Evolutionary conservation across 2,113 vertebrate genomes (phyloP), one percentile per base, ranked within the genome.

Genomic region (Phrynosoma blainvillii): DNA sequence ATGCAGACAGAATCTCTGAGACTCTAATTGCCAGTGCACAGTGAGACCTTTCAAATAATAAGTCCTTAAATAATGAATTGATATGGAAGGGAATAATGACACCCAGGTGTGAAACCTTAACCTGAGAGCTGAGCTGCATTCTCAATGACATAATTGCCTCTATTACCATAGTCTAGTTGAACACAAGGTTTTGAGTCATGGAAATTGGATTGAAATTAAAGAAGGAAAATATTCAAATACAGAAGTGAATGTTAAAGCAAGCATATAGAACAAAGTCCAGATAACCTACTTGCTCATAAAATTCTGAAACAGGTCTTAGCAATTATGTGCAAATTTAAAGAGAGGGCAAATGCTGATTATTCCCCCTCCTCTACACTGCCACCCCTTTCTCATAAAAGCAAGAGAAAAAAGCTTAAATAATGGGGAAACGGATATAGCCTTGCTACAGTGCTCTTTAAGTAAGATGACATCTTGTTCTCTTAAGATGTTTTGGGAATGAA

Each of bases 11-110:
- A 92, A 92, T 94, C 88, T 95, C 92, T 85, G 84, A 85, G 92
- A 85, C 68, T 90, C 86, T 96, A 96, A 96, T 97, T 97, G 93
- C 88, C 89, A 91, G 92, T 90, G 71, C 71, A 54, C 84, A 93
- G 65, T 94, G 95, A 95, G 89, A 93, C 91, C 94, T 96, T 96
- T 97, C 93, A 96, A 94, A 96, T 95, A 96, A 94, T 96, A 95
- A 95, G 92, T 91, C 92, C 92, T 96, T 96, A 96, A 97, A 96
- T 94, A 96, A 97, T 95, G 96, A 96, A 96, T 95, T 96, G 93
- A 96, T 95, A 95, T 87, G 86, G 82, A 91, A 94, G 91, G 95
- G 90, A 96, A 96, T 97, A 97, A 97, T 97, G 95, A 96, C 92
- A 95, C 79, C 95, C 96, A 97, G 96, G 96, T 97, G 96, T 94